Conservation (phyloP, 2,888 invertebrate genomes). For the Noctua pronuba region DNA sequence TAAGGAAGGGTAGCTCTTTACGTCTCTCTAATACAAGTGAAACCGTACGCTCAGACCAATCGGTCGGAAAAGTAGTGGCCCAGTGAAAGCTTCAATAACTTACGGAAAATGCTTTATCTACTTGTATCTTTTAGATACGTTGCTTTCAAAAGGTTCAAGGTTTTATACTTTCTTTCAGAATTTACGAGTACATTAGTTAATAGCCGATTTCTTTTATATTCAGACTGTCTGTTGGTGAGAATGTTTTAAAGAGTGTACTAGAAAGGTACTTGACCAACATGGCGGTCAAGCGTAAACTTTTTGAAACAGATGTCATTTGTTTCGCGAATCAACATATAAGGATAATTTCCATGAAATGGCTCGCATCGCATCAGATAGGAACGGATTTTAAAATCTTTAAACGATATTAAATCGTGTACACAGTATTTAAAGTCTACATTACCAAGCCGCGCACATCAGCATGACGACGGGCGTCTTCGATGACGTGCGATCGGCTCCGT, state of each 20-base stretch:
- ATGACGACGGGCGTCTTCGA: too few relatives aligned
- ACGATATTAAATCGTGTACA: too few relatives aligned
- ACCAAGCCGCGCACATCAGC: too few relatives aligned
- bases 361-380: too few relatives aligned
- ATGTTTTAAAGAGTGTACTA: background rate
- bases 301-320: too few relatives aligned
- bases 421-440: too few relatives aligned
- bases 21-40: background rate
- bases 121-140: background rate
- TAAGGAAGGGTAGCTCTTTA: background rate
- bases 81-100: background rate
- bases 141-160: background rate
- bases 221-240: background rate
- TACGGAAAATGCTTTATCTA: conserved; percentile 2
- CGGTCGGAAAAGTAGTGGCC: conserved; percentile 20
- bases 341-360: too few relatives aligned
- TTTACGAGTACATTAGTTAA: background rate
- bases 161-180: background rate
- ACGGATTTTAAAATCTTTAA: too few relatives aligned
- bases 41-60: conserved; percentile 11
- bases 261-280: too few relatives aligned
- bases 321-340: too few relatives aligned
- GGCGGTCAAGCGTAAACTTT: too few relatives aligned
- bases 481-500: too few relatives aligned
- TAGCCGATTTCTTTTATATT: background rate